These are phyloP conservation scores for Eupithecia centaureata DNA, from an alignment of 2,888 invertebrate genomes.

Conservation along the genomic window DNA sequence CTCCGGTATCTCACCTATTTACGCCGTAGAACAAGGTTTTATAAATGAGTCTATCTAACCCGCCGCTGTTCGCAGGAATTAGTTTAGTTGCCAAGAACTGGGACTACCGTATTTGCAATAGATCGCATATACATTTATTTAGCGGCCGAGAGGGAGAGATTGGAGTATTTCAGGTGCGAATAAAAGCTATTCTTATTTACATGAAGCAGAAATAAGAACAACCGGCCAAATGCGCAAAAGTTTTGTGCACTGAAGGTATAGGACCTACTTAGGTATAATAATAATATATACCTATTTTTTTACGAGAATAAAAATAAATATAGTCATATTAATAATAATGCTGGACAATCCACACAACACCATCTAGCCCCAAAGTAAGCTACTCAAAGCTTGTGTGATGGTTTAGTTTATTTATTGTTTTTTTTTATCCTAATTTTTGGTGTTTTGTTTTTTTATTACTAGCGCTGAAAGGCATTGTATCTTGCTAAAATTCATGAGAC, in stretches of 20 bases:
- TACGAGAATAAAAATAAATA: too few relatives aligned
- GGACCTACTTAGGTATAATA: not conserved
- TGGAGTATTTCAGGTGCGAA: not conserved
- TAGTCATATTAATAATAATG: too few relatives aligned
- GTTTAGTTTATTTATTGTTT: too few relatives aligned
- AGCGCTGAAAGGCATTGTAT: too few relatives aligned
- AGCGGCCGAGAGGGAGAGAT: not conserved
- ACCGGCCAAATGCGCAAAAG: not conserved
- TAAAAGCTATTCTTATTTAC: slow-evolving; percentile 3
- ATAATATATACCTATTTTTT: too few relatives aligned
- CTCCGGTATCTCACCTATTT: not conserved
- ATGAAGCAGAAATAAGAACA: not conserved
- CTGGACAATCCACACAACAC: too few relatives aligned
- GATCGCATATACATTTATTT: slow-evolving; percentile 8
- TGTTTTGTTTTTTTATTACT: too few relatives aligned
- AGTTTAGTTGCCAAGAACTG: slow-evolving; percentile 26
- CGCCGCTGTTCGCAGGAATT: slow-evolving; percentile 12
- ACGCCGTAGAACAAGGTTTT: slow-evolving; percentile 11
- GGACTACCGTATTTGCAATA: slow-evolving; percentile 7
- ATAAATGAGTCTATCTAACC: slow-evolving; percentile 17
- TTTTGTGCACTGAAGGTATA: not conserved
- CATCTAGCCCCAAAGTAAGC: too few relatives aligned
- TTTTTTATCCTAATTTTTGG: too few relatives aligned
- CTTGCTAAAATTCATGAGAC: too few relatives aligned
- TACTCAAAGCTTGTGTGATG: too few relatives aligned